phyloP scores from a whole-genome alignment of 2,888 invertebrate species.

The Hemaris fuciformis region DNA sequence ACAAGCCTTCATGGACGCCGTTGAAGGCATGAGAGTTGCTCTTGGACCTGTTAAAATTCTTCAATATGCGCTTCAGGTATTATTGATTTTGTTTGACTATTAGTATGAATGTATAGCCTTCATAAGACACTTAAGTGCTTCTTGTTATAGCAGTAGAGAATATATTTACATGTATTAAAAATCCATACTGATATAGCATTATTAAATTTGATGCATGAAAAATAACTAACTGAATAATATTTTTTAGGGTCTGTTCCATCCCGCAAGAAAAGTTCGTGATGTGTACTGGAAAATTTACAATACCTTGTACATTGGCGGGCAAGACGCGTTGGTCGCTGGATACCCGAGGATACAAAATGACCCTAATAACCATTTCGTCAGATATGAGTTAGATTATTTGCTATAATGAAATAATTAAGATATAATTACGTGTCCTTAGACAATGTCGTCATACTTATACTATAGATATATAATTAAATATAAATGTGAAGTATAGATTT shows the following conservation, averaged over 20 bases:
- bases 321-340: slow-evolving; percentile 98
- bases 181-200: no score
- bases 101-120: no score
- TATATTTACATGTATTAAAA: no score
- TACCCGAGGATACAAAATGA: slow-evolving; percentile 98
- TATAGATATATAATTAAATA: slow-evolving; percentile 2
- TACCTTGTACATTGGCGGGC: slow-evolving; percentile 98
- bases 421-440: slow-evolving; percentile 10
- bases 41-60: slow-evolving; percentile 97
- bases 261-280: slow-evolving; percentile 98
- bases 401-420: slow-evolving; percentile 71
- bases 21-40: slow-evolving; percentile 98
- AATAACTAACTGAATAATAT: background rate
- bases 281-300: slow-evolving; percentile 99
- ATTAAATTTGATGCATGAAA: no score
- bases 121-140: no score
- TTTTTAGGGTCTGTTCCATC: slow-evolving; percentile 97
- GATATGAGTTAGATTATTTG: slow-evolving; percentile 96
- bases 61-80: slow-evolving; percentile 96
- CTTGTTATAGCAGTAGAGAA: no score
- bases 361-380: slow-evolving; percentile 94
- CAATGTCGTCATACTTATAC: background rate
- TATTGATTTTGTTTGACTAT: background rate
- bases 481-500: background rate
- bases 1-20: slow-evolving; percentile 99